A percentile compares a stretch with the other conserved stretches of the same genome.
Conservation (phyloP, 2,797 vertebrate species). For the Danio aesculapii region DNA sequence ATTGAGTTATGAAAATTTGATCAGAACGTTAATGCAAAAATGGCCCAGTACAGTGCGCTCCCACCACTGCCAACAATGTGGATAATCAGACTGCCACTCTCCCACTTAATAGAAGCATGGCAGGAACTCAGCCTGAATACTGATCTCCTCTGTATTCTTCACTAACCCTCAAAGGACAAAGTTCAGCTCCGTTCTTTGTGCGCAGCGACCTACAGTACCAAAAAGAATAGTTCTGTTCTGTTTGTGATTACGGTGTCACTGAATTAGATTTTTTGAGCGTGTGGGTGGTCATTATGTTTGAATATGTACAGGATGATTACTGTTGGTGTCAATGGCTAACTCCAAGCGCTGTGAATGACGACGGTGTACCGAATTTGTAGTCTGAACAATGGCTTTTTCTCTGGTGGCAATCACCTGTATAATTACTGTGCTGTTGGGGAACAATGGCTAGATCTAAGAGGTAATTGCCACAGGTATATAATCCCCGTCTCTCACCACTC, state of each 20-base stretch:
- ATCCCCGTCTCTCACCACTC: conserved; percentile 42
- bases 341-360: neutral
- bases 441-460: conserved; percentile 54
- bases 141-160: conserved; percentile 54
- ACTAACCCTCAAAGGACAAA: conserved; percentile 33
- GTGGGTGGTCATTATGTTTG: conserved; percentile 51
- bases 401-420: conserved; percentile 50
- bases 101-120: conserved; percentile 53
- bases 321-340: conserved; percentile 43
- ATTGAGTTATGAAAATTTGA: conserved; percentile 73
- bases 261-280: conserved; percentile 11
- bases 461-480: conserved; percentile 56
- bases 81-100: conserved; percentile 66
- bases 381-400: conserved; percentile 50
- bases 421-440: conserved; percentile 49
- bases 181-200: conserved; percentile 26
- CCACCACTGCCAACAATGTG: conserved; percentile 46
- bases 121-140: conserved; percentile 51
- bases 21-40: conserved; percentile 69
- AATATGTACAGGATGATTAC: conserved; percentile 55
- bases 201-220: neutral
- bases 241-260: conserved; percentile 40
- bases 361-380: neutral
- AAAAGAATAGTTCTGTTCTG: conserved; percentile 25
- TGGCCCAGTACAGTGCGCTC: conserved; percentile 54